Conservation (phyloP, 1,140 invertebrate genomes). For the Drosophila bifasciata region DNA sequence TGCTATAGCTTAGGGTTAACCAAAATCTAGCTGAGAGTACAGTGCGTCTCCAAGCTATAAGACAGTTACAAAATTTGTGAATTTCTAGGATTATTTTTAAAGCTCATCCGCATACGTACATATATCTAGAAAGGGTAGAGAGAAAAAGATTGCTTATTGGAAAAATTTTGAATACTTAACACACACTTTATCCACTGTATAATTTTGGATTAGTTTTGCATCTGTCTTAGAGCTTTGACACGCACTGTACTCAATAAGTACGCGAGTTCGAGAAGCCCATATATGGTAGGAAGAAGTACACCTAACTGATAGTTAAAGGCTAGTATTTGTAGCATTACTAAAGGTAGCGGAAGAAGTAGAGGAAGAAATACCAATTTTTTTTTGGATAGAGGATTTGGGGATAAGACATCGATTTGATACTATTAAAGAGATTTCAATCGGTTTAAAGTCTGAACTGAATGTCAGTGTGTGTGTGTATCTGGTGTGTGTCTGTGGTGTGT, state of each 20-base stretch:
- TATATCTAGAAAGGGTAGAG: too few species aligned
- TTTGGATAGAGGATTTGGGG: conserved; percentile 18
- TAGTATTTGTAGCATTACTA: too few species aligned
- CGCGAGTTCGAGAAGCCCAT: conserved; percentile 1
- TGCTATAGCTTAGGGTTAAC: conserved; percentile 13
- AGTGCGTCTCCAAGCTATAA: conserved; percentile 30
- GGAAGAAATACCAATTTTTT: conserved; percentile 22
- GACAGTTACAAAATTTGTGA: not conserved
- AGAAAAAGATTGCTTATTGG: too few species aligned
- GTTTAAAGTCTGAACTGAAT: conserved; percentile 27
- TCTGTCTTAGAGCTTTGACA: not conserved
- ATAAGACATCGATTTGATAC: conserved; percentile 42
- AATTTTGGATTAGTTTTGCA: too few species aligned
- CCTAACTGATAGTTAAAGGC: too few species aligned
- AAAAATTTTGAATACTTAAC: too few species aligned
- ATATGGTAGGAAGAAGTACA: too few species aligned
- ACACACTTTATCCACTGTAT: too few species aligned
- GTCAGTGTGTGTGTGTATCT: conserved; percentile 16
- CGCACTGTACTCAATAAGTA: conserved; percentile 14
- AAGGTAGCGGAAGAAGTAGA: conserved; percentile 17
- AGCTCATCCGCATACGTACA: too few species aligned
- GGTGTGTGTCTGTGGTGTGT: conserved; percentile 20
- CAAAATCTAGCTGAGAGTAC: conserved; percentile 1
- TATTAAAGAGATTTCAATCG: conserved; percentile 74
- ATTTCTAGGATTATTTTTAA: too few species aligned